Evolutionary conservation across 2,888 invertebrate species (phyloP).

Genomic region (Trichopria drosophilae): DNA sequence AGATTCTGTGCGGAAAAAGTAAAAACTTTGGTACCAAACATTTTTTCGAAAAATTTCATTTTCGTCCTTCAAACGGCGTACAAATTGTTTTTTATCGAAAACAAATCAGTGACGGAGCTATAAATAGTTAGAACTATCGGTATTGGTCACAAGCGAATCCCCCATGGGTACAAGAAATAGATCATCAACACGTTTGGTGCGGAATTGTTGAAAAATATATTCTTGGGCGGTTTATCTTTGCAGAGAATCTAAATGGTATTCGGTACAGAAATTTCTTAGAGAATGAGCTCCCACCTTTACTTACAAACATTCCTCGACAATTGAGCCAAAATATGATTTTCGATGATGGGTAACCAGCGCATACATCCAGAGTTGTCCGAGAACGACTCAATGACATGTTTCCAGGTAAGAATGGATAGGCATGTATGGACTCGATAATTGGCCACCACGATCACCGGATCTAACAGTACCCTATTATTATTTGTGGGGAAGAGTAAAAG

Average conservation of each 20-base stretch:
- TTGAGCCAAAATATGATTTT: constrained; percentile 38
- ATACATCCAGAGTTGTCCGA: constrained; percentile 36
- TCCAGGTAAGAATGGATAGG: constrained; percentile 35
- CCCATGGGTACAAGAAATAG: constrained; percentile 33
- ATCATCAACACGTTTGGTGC: constrained; percentile 34
- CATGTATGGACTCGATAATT: constrained; percentile 32
- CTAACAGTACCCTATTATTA: too few species aligned
- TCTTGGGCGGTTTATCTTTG: constrained; percentile 15
- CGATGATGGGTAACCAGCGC: constrained; percentile 44
- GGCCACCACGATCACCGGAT: constrained; percentile 35
- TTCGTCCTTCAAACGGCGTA: too few species aligned
- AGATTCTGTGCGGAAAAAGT: too few species aligned
- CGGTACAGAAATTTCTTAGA: constrained; percentile 2
- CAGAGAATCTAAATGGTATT: constrained; percentile 6
- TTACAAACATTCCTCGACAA: constrained; percentile 27
- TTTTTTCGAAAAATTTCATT: too few species aligned
- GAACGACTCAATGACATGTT: constrained; percentile 23
- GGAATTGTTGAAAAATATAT: constrained; percentile 13
- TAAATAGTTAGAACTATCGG: constrained; percentile 39
- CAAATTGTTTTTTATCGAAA: too few species aligned
- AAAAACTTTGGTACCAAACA: too few species aligned
- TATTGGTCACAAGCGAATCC: constrained; percentile 39
- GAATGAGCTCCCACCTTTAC: not conserved
- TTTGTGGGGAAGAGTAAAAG: constrained; percentile 28
- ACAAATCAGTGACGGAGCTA: constrained; percentile 32